Conservation (phyloP, 2,797 vertebrate species). For the Poeciliopsis gracilis region DNA sequence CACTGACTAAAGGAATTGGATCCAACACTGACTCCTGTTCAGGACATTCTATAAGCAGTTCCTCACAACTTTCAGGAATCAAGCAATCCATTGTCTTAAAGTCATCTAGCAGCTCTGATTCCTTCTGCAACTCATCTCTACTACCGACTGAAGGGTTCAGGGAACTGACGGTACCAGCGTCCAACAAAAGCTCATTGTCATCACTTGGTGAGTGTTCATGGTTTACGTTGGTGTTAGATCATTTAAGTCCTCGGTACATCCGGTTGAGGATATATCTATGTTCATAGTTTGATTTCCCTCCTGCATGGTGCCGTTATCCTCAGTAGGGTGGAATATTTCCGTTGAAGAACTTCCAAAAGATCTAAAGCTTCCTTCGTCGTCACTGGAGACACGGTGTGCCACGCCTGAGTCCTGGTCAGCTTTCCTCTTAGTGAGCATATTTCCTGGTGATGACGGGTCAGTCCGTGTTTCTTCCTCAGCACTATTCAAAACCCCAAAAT, state of each 20-base stretch:
- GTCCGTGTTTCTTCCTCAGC: conserved; percentile 10
- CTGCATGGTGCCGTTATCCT: conserved; percentile 24
- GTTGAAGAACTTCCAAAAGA: conserved; percentile 67
- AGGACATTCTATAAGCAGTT: conserved; percentile 28
- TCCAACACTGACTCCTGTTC: conserved; percentile 32
- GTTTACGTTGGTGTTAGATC: conserved; percentile 14
- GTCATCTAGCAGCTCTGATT: conserved; percentile 40
- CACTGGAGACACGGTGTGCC: conserved; percentile 49
- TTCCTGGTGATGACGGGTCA: conserved; percentile 11
- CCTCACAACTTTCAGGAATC: conserved; percentile 35
- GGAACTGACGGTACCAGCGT: not conserved
- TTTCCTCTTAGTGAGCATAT: conserved; percentile 2
- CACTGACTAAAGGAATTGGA: conserved; percentile 6
- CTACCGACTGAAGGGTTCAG: conserved; percentile 13
- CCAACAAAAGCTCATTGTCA: conserved; percentile 19
- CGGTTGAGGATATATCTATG: not conserved
- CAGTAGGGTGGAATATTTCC: conserved; percentile 62
- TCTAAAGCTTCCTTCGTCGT: conserved; percentile 66
- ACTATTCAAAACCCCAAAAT: not conserved
- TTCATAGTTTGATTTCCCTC: conserved; percentile 17
- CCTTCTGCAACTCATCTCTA: conserved; percentile 38
- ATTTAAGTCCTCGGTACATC: conserved; percentile 18
- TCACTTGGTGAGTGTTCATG: not conserved
- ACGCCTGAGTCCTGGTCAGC: conserved; percentile 26
- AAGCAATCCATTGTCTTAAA: conserved; percentile 44